phyloP scores from a whole-genome alignment of 64 coral and sea anemone genomes.

The Astreopora myriophthalma region DNA sequence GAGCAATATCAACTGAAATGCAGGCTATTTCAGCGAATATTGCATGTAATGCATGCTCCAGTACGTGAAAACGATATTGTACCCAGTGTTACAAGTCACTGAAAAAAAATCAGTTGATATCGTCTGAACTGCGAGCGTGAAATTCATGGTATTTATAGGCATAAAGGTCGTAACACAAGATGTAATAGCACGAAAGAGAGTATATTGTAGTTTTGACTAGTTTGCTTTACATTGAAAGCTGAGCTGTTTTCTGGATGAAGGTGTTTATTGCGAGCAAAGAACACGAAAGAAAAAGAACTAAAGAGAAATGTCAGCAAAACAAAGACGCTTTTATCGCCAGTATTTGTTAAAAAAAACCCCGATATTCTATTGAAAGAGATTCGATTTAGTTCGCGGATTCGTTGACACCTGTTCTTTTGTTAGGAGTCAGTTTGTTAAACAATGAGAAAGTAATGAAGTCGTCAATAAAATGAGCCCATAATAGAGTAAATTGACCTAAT shows the following conservation, averaged over 20 bases:
- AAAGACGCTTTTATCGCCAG: not conserved
- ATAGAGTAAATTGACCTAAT: constrained; percentile 15
- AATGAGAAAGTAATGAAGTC: constrained; percentile 10
- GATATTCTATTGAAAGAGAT: constrained; percentile 27
- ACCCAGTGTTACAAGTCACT: not conserved
- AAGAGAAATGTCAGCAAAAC: not conserved
- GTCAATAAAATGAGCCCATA: constrained; percentile 39
- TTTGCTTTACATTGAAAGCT: too few relatives aligned
- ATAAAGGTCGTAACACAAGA: too few relatives aligned
- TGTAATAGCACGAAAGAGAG: too few relatives aligned
- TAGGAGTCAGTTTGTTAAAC: not conserved
- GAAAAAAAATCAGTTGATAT: not conserved
- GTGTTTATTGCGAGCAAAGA: constrained; percentile 17
- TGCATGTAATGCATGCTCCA: too few relatives aligned
- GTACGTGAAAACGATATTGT: too few relatives aligned
- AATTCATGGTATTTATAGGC: too few relatives aligned
- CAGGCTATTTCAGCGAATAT: too few relatives aligned
- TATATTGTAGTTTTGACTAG: too few relatives aligned
- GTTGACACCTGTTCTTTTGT: not conserved
- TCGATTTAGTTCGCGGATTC: not conserved
- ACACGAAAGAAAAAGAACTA: not conserved
- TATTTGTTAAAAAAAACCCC: not conserved
- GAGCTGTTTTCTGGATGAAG: not conserved
- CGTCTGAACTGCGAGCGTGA: not conserved
- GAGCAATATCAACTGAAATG: not conserved